Base-by-base conservation (phyloP, 92 coral and sea anemone species). In the Bergia sp. region DNA sequence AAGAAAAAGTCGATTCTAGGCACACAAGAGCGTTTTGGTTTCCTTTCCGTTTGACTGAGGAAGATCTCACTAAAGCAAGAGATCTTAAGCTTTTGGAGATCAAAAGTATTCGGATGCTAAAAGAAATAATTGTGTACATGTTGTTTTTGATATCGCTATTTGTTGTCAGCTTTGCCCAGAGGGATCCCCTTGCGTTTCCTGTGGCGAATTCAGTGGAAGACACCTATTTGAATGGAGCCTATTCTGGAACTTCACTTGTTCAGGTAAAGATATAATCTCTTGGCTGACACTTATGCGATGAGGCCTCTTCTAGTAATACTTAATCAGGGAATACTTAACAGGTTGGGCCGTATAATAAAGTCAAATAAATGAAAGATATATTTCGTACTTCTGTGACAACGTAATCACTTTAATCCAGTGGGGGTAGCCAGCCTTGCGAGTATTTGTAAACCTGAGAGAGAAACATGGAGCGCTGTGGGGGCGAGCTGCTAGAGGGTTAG, bases 81-180 rank as follows among this genome's bases (percentile, higher is more conserved):
- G 81, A 82, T 73, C 75, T 82, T 44, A 89, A 92, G 75, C 87
- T 93, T 65, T 80, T 93, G 73, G 98, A 96, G 79, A 89, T 94
- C 43, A 90, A 95, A 82, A 96, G 96, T 95, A 79, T 89, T 57
- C 91, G 80, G 42, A 95, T 97, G 16, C 77, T 94, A 38, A 91
- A 89, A 55, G 99, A 97, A 76, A 91, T 97, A 39, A 88, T 93
- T 4, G 53, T 91, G 47, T 96, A 97, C 76, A 86, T 97, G 36
- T 85, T 97, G 21, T 97, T 96, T 80, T 80, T 93, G 49, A 75
- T 92, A 36, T 88, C 98, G 3, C 86, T 96, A 81, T 92, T 90
- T 44, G 78, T 93, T 58, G 96, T 96, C 11, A 96, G 97, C 40
- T 97, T 92, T 67, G 94, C 96, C 15, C 98, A 97, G 64, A 94